Evolutionary conservation across 2,797 vertebrate genomes (phyloP), one percentile per base, ranked within the genome.

Genomic region (Neoniphon sammara): DNA sequence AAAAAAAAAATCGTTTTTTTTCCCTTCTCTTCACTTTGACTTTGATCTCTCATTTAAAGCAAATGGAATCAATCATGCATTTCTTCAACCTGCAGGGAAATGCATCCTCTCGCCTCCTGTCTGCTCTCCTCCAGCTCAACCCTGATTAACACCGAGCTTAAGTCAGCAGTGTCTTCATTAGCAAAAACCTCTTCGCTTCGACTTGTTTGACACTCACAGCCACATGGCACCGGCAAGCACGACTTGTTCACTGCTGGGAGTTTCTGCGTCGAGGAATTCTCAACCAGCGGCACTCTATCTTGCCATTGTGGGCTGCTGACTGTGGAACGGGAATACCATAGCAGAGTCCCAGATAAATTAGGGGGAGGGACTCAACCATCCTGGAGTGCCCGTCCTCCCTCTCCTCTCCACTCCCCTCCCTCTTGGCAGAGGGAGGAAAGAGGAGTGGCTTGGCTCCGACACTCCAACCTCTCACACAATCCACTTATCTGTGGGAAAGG

Each of bases 1-100:
- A 7, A 7, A 7, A 36, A 36, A 34, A 34, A 34, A 5, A 34
- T 34, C 7, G 7, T 36, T 36, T 36, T 36, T 7, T 12, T 17
- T 7, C 30, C 8, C 20, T 9, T 69, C 62, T 31, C 12, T 42
- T 59, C 60, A 18, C 66, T 87, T 82, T 88, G 69, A 18, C 66
- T 87, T 82, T 88, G 69, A 86, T 84, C 83, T 85, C 66, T 78
- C 63, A 66, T 79, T 87, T 82, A 62, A n/a, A 68, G 65, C 70
- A 75, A 81, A 90, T 69, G 82, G 49, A 87, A 85, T 81, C 70
- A 75, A 80, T 85, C 66, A 55, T 55, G 39, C 55, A 66, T 61
- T 77, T 81, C 63, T 86, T 82, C 65, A 80, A 65, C 57, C 70
- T 80, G 50, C 62, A 79, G 73, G 66, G 73, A 70, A 82, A 72